Evolutionary conservation across 2,797 vertebrate species (phyloP), one percentile per base, ranked within the genome.

Genomic region (Catharus ustulatus): DNA sequence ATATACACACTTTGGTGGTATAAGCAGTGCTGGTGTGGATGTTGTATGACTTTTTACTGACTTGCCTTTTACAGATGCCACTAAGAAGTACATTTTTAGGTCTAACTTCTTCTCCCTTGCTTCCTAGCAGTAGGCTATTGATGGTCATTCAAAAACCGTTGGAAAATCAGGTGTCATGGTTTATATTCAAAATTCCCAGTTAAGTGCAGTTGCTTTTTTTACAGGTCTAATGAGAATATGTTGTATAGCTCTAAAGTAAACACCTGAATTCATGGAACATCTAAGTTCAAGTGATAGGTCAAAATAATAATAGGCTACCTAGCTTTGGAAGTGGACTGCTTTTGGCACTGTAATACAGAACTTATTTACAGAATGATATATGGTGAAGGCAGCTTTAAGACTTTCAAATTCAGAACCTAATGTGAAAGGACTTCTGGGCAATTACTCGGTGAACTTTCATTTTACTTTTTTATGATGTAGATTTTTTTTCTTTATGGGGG

Each of bases 271-370:
- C 32, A 74, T 88, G 20, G 48, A 83, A 43, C 10, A 32, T 49
- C 24, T 49, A 16, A 52, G 30, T 52, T 30, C 18, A 52, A 52
- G 40, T 15, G 34, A 34, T 74, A 80, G 19, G 22, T 85, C 29
- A 61, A 82, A 38, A 32, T 62, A 62, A n/a, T 74, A 79, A 66
- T 27, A 74, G 57, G 13, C 46, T 1, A 3, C 11, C 23, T 59
- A 58, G 67, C 42, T 91, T 71, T 20, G 54, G 75, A 90, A 71
- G 16, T 36, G n/a, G 32, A 58, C 20, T 49, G 9, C 1, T 1
- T 92, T 92, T 93, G 68, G 52, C 45, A 32, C 22, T 30, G 74
- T 77, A 59, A 48, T 62, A 18, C n/a, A 48, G 57, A 63, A 55
- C 22, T 89, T 86, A 66, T 42, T 86, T 89, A 40, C 71, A 48